These are phyloP conservation scores for Mirounga angustirostris DNA, from an alignment of 2,113 vertebrate species.

Conservation along the genomic window DNA sequence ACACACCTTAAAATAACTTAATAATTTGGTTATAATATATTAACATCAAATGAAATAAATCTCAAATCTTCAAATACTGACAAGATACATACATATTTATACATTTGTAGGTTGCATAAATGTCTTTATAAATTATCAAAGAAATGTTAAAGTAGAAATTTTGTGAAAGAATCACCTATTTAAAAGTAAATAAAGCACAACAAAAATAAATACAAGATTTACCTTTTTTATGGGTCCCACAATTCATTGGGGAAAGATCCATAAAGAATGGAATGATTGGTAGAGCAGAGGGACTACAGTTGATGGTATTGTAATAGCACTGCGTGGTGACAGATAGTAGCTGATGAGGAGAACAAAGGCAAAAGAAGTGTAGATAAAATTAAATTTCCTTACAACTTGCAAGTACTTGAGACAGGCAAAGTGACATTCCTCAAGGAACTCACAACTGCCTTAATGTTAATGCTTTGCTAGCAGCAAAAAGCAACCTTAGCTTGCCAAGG, in stretches of 20 bases:
- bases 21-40: slow-evolving; percentile 25
- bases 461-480: not conserved
- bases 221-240: not conserved
- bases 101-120: not conserved
- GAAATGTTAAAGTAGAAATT: not conserved
- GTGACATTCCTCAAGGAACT: not conserved
- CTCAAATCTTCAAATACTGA: not conserved
- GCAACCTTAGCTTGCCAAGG: not conserved
- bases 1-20: not conserved
- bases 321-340: not conserved
- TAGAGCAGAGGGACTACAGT: not conserved
- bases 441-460: not conserved
- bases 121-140: slow-evolving; percentile 30
- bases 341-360: not conserved
- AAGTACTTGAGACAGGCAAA: not conserved
- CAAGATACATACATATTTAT: not conserved
- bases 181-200: slow-evolving; percentile 43
- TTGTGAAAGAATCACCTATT: not conserved
- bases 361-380: not conserved
- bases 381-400: not conserved
- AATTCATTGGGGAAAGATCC: not conserved
- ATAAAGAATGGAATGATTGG: not conserved
- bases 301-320: not conserved
- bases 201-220: slow-evolving; percentile 8
- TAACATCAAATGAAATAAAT: slow-evolving; percentile 30